These are phyloP conservation scores for Polydrusus tereticollis DNA, from an alignment of 2,888 invertebrate species.

Conservation along the genomic window DNA sequence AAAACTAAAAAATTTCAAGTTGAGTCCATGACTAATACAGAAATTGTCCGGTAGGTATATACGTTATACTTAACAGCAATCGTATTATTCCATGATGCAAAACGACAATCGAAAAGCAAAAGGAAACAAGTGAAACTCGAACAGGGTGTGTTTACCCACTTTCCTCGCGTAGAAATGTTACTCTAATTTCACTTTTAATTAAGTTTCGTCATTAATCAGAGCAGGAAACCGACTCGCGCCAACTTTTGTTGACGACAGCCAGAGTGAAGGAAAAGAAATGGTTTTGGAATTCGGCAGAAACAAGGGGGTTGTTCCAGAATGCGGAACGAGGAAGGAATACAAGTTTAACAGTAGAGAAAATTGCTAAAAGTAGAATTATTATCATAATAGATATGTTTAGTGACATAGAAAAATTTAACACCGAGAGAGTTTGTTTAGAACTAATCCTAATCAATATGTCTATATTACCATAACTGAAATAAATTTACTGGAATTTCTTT, in stretches of 20 bases:
- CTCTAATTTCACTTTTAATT: conserved; percentile 69
- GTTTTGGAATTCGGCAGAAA: conserved; percentile 6
- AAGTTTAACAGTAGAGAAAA: no score
- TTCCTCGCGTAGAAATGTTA: conserved; percentile 64
- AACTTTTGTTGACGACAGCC: conserved; percentile 49
- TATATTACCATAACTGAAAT: no score
- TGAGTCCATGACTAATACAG: no score
- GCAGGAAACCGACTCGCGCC: conserved; percentile 57
- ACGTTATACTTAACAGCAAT: no score
- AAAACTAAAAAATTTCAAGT: no score
- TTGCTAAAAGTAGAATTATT: no score
- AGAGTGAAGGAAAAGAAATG: conserved; percentile 40
- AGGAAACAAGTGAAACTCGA: conserved; percentile 16
- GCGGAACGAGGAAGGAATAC: background rate
- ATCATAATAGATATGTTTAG: no score
- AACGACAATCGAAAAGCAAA: conserved; percentile 8
- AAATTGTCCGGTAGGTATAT: no score
- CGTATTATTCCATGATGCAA: background rate
- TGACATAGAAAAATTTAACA: no score
- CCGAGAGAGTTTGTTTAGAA: no score
- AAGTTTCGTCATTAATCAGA: conserved; percentile 70
- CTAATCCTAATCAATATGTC: no score
- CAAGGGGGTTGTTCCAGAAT: conserved; percentile 24
- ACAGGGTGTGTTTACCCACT: conserved; percentile 26
- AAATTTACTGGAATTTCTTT: no score